These are phyloP conservation scores for Drosophila austrosaltans DNA, from an alignment of 2,888 invertebrate species.

Conservation along the genomic window DNA sequence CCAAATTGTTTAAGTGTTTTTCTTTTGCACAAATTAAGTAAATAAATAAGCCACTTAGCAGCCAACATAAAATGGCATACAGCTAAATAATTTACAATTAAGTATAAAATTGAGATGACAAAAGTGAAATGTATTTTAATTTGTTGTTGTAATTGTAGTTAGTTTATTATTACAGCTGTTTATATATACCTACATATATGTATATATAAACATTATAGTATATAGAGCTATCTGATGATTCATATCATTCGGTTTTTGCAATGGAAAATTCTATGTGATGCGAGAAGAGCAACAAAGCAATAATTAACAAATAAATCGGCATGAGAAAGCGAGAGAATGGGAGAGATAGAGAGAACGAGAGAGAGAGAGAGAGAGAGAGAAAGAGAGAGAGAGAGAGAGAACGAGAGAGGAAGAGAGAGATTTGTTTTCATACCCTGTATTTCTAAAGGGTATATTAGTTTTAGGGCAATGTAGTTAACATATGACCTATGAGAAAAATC, in stretches of 20 bases:
- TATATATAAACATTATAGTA: not conserved
- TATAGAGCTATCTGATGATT: not conserved
- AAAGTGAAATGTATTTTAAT: not conserved
- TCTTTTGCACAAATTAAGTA: slow-evolving; percentile 28
- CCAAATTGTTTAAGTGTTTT: slow-evolving; percentile 22
- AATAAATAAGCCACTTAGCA: slow-evolving; percentile 5
- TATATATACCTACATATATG: not conserved
- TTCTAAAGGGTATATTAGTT: not conserved
- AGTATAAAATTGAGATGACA: slow-evolving; percentile 6
- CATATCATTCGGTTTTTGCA: not conserved
- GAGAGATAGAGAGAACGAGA: not conserved
- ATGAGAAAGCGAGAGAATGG: not conserved
- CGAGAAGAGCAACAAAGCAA: not conserved
- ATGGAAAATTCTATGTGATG: slow-evolving; percentile 4
- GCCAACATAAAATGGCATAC: not conserved
- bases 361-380: not conserved
- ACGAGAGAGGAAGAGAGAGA: not conserved
- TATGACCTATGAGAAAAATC: no score
- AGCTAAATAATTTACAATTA: not conserved
- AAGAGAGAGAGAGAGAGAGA: not conserved
- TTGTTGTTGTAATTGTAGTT: not conserved
- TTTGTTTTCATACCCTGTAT: not conserved
- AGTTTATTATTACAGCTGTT: slow-evolving; percentile 9
- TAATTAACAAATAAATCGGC: not conserved
- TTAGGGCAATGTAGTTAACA: not conserved